A percentile compares a stretch with the other conserved stretches of the same genome.
These are phyloP conservation scores for Ivindomyrus marchei DNA, from an alignment of 2,113 vertebrate genomes.

Conservation along the genomic window DNA sequence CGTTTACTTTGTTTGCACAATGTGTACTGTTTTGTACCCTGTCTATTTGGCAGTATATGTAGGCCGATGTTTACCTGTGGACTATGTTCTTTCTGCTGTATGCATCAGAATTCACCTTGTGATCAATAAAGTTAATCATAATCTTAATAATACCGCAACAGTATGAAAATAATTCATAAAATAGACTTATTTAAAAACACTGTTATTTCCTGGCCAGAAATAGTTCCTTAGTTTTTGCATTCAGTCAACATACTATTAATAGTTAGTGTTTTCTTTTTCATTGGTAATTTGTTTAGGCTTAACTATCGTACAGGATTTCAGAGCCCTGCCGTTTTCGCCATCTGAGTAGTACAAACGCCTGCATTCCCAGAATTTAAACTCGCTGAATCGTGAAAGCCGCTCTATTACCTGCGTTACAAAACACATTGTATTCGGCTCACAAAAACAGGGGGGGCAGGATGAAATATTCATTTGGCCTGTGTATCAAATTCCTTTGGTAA, in stretches of 20 bases:
- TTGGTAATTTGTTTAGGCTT: not conserved
- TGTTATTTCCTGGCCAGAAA: not conserved
- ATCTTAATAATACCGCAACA: not conserved
- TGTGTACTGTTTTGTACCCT: not conserved
- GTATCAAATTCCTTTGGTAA: constrained; percentile 1
- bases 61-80: not conserved
- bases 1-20: not conserved
- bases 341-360: not conserved
- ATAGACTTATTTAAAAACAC: not conserved
- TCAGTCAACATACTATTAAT: not conserved
- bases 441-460: constrained; percentile 3
- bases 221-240: not conserved
- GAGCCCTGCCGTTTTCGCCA: not conserved
- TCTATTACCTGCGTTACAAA: not conserved
- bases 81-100: not conserved
- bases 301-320: not conserved
- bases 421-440: not conserved
- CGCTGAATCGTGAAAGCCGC: not conserved
- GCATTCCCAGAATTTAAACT: not conserved
- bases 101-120: not conserved
- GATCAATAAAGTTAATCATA: not conserved
- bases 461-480: constrained; percentile 6
- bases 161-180: not conserved
- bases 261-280: not conserved
- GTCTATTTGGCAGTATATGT: not conserved